Percentiles rank a stretch among this genome's conserved stretches.
Evolutionary conservation across 2,113 vertebrate species (phyloP).

Genomic region (Pelmatolapia mariae): DNA sequence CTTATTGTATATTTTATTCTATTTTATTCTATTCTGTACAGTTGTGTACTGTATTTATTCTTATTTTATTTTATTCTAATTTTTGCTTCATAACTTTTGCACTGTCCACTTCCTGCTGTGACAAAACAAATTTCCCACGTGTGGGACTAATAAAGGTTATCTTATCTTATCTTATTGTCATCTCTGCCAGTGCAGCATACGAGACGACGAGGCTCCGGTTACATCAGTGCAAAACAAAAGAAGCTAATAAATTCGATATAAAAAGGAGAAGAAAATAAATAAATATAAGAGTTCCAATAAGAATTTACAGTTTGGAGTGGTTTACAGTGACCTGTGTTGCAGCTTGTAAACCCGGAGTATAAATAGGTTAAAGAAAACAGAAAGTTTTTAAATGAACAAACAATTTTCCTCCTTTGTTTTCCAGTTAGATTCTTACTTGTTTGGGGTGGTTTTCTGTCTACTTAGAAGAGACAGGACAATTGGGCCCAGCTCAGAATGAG

Average conservation of each 20-base stretch:
- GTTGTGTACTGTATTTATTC: no score
- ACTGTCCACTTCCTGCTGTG: no score
- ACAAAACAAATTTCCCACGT: no score
- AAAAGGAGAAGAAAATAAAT: neutral
- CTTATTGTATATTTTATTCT: no score
- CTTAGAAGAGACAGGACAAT: conserved; percentile 89
- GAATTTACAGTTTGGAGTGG: neutral
- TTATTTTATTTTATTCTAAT: no score
- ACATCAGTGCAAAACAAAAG: neutral
- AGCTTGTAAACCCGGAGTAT: neutral
- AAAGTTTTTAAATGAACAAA: neutral
- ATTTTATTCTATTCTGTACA: no score
- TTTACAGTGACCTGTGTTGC: neutral
- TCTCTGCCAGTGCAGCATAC: neutral
- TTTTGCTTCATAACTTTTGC: no score
- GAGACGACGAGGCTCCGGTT: neutral
- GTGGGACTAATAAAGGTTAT: no score
- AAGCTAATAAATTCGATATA: neutral
- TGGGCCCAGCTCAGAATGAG: conserved; percentile 85
- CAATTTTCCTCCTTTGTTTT: neutral
- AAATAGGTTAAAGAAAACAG: fast-evolving
- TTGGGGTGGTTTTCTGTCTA: conserved; percentile 85
- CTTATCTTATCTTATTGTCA: no score
- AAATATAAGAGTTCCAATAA: neutral
- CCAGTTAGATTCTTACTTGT: conserved; percentile 80